Base-by-base conservation (phyloP, 2,797 vertebrate species). In the Columba guinea region DNA sequence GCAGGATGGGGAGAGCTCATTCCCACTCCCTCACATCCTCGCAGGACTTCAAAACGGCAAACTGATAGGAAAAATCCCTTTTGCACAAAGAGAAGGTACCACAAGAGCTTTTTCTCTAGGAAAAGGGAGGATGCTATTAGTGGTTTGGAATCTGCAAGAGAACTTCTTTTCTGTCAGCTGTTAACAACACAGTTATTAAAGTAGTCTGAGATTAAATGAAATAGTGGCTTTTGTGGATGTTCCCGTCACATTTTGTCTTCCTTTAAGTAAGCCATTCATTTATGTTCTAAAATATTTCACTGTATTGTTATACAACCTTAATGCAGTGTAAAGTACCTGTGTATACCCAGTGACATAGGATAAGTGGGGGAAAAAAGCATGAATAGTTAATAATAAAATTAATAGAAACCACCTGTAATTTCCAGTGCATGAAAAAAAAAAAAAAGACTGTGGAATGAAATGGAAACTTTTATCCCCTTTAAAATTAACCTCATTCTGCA, bases 161-260 rank as follows among this genome's bases (percentile, higher is more conserved):
- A 94, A 90, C 77, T 83, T 90, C 44, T 87, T 93, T 94, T 74
- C 85, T 84, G 30, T 58, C 18, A 13, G 59, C 73, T 70, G 37
- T 32, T 90, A 78, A 59, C 60, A 87, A 5, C 13, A 5, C 3
- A 9, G 73, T 76, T 85, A 41, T 81, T 86, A 60, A 68, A 88
- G 35, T 51, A 64, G 75, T 55, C 76, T 87, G 78, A 94, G 56
- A 85, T 91, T 86, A 80, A 94, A 95, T 94, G 60, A 82, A 92
- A 74, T 58, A 32, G 48, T 95, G 89, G 44, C 53, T 96, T 83
- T 28, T 67, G 34, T 41, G 71, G 49, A n/a, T 93, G n/a, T 53
- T 78, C 32, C 46, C 26, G 39, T 73, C 77, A 41, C 9, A 6
- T 65, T 83, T 85, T 84, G 39, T 23, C 88, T 90, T 94, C 27